A percentile compares a stretch with the other conserved stretches of the same genome.
phyloP scores from a whole-genome alignment of 2,888 invertebrate species.

The Ommatoiulus sabulosus region DNA sequence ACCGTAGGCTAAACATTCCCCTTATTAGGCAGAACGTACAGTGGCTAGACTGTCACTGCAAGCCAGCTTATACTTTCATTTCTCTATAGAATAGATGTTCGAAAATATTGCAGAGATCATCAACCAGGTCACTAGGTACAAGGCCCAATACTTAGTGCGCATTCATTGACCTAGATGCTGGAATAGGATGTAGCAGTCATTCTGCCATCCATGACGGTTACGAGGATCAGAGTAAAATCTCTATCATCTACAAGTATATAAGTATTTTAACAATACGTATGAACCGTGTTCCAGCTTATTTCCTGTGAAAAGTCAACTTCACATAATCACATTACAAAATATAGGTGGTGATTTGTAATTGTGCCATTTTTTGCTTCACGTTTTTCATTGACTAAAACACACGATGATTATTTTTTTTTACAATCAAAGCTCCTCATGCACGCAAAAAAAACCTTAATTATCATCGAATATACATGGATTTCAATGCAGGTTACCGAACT shows the following conservation, averaged over 20 bases:
- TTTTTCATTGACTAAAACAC: conserved; percentile 3
- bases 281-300: background rate
- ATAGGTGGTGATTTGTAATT: background rate
- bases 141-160: background rate
- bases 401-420: background rate
- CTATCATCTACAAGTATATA: too few relatives aligned
- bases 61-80: background rate
- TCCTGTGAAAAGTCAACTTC: background rate
- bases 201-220: background rate
- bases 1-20: too few relatives aligned
- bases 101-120: background rate
- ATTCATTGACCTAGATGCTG: background rate
- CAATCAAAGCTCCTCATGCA: background rate
- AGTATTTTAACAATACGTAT: background rate
- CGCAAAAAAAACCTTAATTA: background rate
- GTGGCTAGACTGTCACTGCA: too few relatives aligned
- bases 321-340: background rate
- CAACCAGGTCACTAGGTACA: background rate
- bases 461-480: background rate
- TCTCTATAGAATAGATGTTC: background rate
- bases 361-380: background rate
- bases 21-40: too few relatives aligned
- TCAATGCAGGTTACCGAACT: background rate
- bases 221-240: background rate
- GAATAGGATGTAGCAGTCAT: background rate